Conservation (phyloP, 2,113 vertebrate species). For the Mixornis gularis region DNA sequence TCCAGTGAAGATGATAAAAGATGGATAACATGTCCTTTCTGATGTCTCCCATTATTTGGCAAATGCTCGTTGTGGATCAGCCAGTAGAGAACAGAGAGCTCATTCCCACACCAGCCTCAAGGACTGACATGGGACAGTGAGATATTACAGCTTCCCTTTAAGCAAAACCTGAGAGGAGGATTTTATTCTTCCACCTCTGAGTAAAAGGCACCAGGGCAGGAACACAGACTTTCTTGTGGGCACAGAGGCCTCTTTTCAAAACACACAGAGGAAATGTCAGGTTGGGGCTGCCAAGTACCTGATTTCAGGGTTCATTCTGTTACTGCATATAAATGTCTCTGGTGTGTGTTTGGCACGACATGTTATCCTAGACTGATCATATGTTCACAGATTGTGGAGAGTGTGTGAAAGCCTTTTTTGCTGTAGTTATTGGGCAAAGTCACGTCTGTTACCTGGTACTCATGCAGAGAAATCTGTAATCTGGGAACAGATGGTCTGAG, state of each 20-base stretch:
- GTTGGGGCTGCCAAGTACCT: constrained; percentile 24
- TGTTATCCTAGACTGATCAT: constrained; percentile 67
- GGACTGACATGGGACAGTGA: background rate
- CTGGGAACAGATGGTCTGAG: constrained; percentile 64
- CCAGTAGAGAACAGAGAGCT: background rate
- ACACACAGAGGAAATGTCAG: background rate
- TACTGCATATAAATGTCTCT: constrained; percentile 42
- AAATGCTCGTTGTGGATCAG: background rate
- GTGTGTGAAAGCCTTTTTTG: constrained; percentile 64
- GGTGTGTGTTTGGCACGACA: constrained; percentile 57
- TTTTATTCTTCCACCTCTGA: background rate
- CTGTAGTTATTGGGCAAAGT: constrained; percentile 55
- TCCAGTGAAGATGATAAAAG: background rate
- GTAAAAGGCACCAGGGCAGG: background rate
- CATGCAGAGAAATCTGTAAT: constrained; percentile 64
- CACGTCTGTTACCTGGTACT: constrained; percentile 67
- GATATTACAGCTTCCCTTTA: background rate
- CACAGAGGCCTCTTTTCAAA: background rate
- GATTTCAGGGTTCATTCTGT: constrained; percentile 50
- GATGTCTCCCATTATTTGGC: background rate
- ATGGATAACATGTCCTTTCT: background rate
- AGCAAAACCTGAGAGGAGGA: background rate
- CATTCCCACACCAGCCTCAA: background rate
- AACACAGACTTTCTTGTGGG: background rate
- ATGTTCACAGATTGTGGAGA: constrained; percentile 66